Evolutionary conservation across 2,888 invertebrate species (phyloP).

Genomic region (Drosophila neotestacea): DNA sequence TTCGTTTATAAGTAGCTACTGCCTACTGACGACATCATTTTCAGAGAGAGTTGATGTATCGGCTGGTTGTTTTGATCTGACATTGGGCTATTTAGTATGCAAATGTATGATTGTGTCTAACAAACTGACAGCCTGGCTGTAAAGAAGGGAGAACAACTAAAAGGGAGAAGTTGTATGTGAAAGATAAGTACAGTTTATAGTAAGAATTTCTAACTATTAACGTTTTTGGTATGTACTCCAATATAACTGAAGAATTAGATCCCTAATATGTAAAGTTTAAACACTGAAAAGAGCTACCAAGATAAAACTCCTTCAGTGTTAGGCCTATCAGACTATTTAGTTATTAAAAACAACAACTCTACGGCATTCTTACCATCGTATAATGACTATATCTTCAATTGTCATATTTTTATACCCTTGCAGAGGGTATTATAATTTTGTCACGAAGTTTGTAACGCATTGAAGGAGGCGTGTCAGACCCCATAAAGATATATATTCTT

Average conservation of each 20-base stretch:
- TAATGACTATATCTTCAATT: background rate
- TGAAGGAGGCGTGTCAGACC: too few species aligned
- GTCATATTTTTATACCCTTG: background rate
- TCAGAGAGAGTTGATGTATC: constrained; percentile 52
- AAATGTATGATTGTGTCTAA: constrained; percentile 52
- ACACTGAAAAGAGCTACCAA: too few species aligned
- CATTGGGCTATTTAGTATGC: constrained; percentile 61
- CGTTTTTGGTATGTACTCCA: background rate
- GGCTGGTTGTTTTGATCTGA: constrained; percentile 55
- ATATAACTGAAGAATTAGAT: too few species aligned
- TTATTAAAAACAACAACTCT: too few species aligned
- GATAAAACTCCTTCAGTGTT: too few species aligned
- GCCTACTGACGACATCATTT: constrained; percentile 7
- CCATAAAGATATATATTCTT: too few species aligned
- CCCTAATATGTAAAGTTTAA: too few species aligned
- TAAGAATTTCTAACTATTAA: background rate
- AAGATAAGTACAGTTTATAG: background rate
- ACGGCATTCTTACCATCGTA: too few species aligned
- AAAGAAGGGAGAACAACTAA: background rate
- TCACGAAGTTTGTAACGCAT: too few species aligned
- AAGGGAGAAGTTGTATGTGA: background rate
- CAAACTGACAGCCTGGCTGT: constrained; percentile 33
- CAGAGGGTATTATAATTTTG: too few species aligned
- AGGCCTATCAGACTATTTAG: too few species aligned
- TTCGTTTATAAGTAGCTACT: constrained; percentile 23